These are phyloP conservation scores for Agrochola lychnidis DNA, from an alignment of 2,888 invertebrate species.

Conservation along the genomic window DNA sequence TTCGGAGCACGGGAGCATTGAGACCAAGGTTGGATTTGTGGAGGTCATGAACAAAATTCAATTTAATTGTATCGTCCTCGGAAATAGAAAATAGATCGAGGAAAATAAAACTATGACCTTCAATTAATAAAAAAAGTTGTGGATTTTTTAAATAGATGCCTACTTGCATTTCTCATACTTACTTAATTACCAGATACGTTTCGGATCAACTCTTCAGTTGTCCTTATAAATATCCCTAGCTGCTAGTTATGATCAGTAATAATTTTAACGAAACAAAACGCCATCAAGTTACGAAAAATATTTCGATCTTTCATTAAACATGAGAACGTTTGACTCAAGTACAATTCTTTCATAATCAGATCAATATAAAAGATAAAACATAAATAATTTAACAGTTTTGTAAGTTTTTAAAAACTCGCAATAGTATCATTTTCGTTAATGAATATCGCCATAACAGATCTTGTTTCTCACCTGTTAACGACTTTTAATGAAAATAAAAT, in stretches of 20 bases:
- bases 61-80: too few species aligned
- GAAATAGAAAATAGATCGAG: too few species aligned
- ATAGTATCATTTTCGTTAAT: constrained; percentile 55
- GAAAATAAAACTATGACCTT: too few species aligned
- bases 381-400: constrained; percentile 53
- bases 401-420: constrained; percentile 45
- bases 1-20: too few species aligned
- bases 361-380: constrained; percentile 29
- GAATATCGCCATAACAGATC: constrained; percentile 46
- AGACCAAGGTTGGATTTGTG: too few species aligned
- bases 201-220: too few species aligned
- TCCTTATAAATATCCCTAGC: background rate
- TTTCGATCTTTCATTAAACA: background rate
- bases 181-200: too few species aligned
- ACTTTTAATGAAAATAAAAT: constrained; percentile 47
- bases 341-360: constrained; percentile 39
- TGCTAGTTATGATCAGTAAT: background rate
- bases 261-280: too few species aligned
- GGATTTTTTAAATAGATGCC: too few species aligned
- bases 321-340: background rate
- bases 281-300: background rate
- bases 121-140: too few species aligned
- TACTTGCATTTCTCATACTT: too few species aligned
- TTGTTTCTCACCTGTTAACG: constrained; percentile 60
- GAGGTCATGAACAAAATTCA: too few species aligned